phyloP scores from a whole-genome alignment of 92 coral and sea anemone species.

The Porites evermanni region DNA sequence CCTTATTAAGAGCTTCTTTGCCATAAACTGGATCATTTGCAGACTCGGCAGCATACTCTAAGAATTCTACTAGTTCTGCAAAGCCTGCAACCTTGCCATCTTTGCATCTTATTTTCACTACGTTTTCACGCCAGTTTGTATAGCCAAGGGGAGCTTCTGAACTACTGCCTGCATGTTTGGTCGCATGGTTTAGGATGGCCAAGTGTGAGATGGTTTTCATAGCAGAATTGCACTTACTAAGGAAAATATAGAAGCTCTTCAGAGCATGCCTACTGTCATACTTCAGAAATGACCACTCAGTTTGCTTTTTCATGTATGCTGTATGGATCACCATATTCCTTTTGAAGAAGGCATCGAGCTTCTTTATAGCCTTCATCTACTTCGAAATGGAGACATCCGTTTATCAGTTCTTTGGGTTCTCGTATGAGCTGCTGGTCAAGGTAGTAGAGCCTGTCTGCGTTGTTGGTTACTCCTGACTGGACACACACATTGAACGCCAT shows the following conservation, averaged over 20 bases:
- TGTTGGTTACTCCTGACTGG: conserved; percentile 28
- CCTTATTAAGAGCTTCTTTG: conserved; percentile 57
- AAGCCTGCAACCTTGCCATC: conserved; percentile 3
- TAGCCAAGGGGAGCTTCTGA: conserved; percentile 43
- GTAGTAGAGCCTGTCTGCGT: conserved; percentile 64
- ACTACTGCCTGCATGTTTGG: conserved; percentile 65
- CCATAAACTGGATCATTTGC: conserved; percentile 31
- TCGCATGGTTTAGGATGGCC: conserved; percentile 67
- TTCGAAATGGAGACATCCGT: background rate
- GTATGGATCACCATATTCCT: conserved; percentile 37
- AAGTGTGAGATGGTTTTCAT: conserved; percentile 66
- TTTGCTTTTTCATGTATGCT: conserved; percentile 54
- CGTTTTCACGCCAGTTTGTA: conserved; percentile 68
- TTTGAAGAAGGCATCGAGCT: conserved; percentile 52
- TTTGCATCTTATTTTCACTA: conserved; percentile 21
- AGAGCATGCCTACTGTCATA: conserved; percentile 67
- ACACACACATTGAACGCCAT: conserved; percentile 71
- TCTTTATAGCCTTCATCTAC: conserved; percentile 45
- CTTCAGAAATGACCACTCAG: conserved; percentile 64
- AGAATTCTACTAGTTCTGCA: background rate
- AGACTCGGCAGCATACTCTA: conserved; percentile 2
- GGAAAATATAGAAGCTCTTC: conserved; percentile 39
- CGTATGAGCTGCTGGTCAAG: conserved; percentile 65
- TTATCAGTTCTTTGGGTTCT: conserved; percentile 64
- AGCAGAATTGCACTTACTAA: conserved; percentile 68